Percentiles rank a stretch among this genome's conserved stretches.
Evolutionary conservation across 2,113 vertebrate genomes (phyloP).

Genomic region (Sapajus apella): DNA sequence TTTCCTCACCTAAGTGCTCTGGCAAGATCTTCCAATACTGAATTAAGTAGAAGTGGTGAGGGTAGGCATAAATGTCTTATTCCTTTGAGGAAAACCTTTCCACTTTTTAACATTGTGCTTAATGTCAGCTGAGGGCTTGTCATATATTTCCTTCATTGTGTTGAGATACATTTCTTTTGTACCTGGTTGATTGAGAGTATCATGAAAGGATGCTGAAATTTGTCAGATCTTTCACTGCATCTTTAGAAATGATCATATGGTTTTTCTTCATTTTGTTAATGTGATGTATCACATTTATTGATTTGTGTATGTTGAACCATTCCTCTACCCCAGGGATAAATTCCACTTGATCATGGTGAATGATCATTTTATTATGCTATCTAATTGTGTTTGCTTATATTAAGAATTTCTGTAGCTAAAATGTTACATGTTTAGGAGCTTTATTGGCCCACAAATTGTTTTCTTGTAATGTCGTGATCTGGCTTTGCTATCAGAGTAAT

Average conservation of each 20-base stretch:
- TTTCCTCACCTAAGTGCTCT: not conserved
- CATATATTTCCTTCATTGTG: not conserved
- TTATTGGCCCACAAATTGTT: not conserved
- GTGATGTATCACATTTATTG: no score
- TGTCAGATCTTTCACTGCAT: no score
- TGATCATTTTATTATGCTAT: no score
- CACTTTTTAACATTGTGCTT: not conserved
- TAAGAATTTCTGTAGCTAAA: no score
- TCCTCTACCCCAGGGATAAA: no score
- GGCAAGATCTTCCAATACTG: not conserved
- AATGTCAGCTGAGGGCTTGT: not conserved
- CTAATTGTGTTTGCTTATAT: no score
- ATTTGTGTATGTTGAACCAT: no score
- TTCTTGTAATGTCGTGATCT: not conserved
- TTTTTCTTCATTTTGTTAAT: no score
- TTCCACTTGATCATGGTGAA: no score
- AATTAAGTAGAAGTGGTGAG: not conserved
- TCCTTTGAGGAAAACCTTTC: not conserved
- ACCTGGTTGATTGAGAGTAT: not conserved
- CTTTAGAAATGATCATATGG: no score
- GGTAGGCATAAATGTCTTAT: not conserved
- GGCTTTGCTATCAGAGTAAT: not conserved
- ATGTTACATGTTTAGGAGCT: no score
- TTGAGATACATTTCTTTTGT: not conserved
- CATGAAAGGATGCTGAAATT: not conserved